Percentiles rank a stretch among this genome's conserved stretches.
phyloP scores from a whole-genome alignment of 2,888 invertebrate species.

The Aromia moschata region DNA sequence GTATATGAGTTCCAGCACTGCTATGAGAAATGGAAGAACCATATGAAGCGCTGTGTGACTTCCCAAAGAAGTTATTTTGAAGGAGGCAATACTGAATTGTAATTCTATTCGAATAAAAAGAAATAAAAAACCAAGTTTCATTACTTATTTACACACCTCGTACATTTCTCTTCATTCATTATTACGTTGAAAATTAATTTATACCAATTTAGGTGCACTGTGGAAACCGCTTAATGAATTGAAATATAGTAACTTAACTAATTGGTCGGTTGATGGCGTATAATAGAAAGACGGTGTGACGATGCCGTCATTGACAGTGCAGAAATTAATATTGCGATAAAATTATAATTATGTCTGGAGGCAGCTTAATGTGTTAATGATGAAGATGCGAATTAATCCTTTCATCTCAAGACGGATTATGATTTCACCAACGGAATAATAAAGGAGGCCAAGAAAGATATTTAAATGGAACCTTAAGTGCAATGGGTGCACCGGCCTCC shows the following conservation, averaged over 20 bases:
- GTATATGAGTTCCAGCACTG: no score
- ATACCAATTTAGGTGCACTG: no score
- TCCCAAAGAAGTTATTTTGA: no score
- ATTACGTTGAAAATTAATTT: no score
- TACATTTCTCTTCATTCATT: no score
- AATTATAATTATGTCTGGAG: slow-evolving; percentile 8
- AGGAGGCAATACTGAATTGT: no score
- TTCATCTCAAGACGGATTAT: slow-evolving; percentile 28
- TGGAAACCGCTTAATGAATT: background rate
- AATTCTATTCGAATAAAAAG: no score
- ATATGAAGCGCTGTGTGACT: no score
- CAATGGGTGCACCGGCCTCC: slow-evolving; percentile 1
- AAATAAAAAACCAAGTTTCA: no score
- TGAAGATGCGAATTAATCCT: slow-evolving; percentile 24
- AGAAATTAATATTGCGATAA: slow-evolving; percentile 13
- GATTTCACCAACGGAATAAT: slow-evolving; percentile 26
- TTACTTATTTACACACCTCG: no score
- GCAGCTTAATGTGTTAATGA: slow-evolving; percentile 11
- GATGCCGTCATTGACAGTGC: background rate
- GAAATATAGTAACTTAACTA: background rate
- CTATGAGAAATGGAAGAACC: no score
- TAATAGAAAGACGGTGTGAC: background rate
- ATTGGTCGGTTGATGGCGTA: background rate
- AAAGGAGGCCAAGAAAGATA: slow-evolving; percentile 13
- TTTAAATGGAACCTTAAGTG: slow-evolving; percentile 4